Evolutionary conservation across 1,140 invertebrate species (phyloP), one percentile per base, ranked within the genome.

Genomic region (Nasonia giraulti): DNA sequence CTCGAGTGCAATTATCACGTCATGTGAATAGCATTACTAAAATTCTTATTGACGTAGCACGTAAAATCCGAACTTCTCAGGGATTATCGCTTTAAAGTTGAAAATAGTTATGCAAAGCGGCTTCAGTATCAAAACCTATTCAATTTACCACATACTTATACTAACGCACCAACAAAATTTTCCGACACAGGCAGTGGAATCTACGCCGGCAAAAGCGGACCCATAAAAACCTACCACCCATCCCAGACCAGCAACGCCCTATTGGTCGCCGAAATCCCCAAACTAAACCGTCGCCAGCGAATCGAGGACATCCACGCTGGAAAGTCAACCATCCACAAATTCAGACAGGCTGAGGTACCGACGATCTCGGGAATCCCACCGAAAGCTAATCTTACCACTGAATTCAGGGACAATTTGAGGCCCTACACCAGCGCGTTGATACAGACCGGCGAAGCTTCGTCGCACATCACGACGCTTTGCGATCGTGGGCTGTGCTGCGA

Each of bases 121-220:
- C 17, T 17, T 14, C 17, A 17, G 55, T 7, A 3, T 62, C 17
- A 3, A n/a, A 62, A n/a, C n/a, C n/a, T n/a, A n/a, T n/a, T n/a
- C n/a, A n/a, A n/a, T n/a, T n/a, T n/a, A n/a, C n/a, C n/a, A n/a
- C n/a, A n/a, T n/a, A n/a, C n/a, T n/a, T n/a, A n/a, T n/a, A n/a
- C n/a, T n/a, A n/a, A n/a, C n/a, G n/a, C n/a, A n/a, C n/a, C n/a
- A n/a, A n/a, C n/a, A n/a, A n/a, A 62, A n/a, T n/a, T 62, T 62
- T 50, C 14, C 47, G 14, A 17, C 14, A 2, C 75, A 8, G 95
- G 95, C 11, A 95, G 94, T 85, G 95, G 95, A 2, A 94, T 95
- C 73, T 95, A 93, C 87, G 86, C 91, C 27, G 91, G 92, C 62
- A 82, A 75, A 11, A 33, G 87, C 0, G 91, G 91, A 37, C 47